Conservation (phyloP, 2,113 vertebrate species). For the Aviceda subcristata region DNA sequence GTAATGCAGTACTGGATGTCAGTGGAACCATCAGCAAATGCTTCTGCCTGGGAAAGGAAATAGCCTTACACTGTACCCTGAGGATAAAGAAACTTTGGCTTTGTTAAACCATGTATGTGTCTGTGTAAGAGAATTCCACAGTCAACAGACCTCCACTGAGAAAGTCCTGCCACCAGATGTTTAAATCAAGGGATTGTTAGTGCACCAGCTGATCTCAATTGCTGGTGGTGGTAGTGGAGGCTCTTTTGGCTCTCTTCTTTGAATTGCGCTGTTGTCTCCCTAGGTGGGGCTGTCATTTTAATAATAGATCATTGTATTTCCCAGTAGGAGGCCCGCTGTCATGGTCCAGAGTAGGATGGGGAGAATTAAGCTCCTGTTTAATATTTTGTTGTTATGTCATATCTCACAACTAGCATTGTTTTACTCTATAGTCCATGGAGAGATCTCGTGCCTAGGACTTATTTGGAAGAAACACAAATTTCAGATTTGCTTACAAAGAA, state of each 20-base stretch:
- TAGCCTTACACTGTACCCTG: conserved; percentile 22
- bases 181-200: conserved; percentile 40
- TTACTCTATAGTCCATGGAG: not conserved
- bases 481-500: conserved; percentile 13
- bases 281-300: conserved; percentile 62
- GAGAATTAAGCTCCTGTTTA: conserved; percentile 49
- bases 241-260: not conserved
- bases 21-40: conserved; percentile 5
- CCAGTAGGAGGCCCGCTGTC: conserved; percentile 21
- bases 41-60: conserved; percentile 62
- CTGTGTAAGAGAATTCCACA: conserved; percentile 41
- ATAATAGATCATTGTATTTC: conserved; percentile 52
- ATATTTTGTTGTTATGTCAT: conserved; percentile 30
- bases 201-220: conserved; percentile 66
- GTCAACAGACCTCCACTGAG: conserved; percentile 51
- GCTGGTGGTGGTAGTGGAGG: not conserved
- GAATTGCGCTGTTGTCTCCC: conserved; percentile 47
- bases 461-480: conserved; percentile 13
- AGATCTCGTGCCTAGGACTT: not conserved
- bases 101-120: conserved; percentile 38
- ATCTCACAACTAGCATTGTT: conserved; percentile 29
- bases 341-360: not conserved
- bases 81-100: conserved; percentile 53
- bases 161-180: conserved; percentile 68
- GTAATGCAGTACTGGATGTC: not conserved